Base-by-base conservation (phyloP, 2,888 invertebrate species). In the Tetheella fluctuosa region DNA sequence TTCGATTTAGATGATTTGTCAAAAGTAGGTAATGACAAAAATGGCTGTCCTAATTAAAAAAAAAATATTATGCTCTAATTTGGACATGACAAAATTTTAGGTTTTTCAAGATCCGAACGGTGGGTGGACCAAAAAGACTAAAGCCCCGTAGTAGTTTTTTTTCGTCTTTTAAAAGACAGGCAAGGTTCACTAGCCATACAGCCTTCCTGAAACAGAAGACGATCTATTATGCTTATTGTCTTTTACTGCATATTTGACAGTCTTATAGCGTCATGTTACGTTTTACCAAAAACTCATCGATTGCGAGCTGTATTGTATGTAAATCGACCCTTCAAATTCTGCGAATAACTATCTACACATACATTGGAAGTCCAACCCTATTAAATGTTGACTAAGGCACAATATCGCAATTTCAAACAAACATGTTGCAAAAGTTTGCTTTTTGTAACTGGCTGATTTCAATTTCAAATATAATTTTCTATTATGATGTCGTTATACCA, bases 221-320 rank as follows among this genome's bases (percentile, higher is more conserved):
- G 15, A 12, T 15, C 15, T 39, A 1, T 2, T 15, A 15, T 42
- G 7, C 48, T 48, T 48, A 48, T 48, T 48, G 48, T 48, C 20
- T 48, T 28, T 17, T 25, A 28, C 15, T 25, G 25, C 12, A 23
- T 20, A 23, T 34, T 6, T 37, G 10, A 34, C 23, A 28, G 10
- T 23, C 17, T 37, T 37, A 23, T 25, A 34, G 55, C 20, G 13
- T 55, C 55, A 15, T 34, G 55, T 55, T 23, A 15, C 34, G 23
- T 23, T 55, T 55, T 37, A 55, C 34, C 55, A 23, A 34, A 23
- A 55, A 55, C 34, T 20, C 55, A 12, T 28, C 54, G 55, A 48
- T 23, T 15, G 37, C 34, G n/a, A 30, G 15, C 20, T 56, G 25
- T 34, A 48, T 56, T 57, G 56, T 42, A 34, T 55, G 42, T 42